A percentile compares a stretch with the other conserved stretches of the same genome.
Conservation (phyloP, 2,888 invertebrate species). For the Caenorhabditis drosophilae region DNA sequence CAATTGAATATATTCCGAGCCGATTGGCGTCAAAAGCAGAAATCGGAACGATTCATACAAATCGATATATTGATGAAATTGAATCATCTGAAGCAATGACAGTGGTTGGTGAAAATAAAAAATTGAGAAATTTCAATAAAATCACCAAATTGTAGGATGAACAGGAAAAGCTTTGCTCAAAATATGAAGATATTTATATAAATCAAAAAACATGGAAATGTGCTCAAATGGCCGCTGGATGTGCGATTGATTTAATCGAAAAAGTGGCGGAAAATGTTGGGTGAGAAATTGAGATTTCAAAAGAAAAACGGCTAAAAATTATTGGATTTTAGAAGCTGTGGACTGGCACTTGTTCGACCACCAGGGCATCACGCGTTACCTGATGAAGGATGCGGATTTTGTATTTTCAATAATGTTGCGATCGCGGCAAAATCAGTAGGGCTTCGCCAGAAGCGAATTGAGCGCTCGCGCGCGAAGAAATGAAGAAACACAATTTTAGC, state of each 20-base stretch:
- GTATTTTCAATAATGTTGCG: slow-evolving; percentile 97
- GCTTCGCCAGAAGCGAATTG: too few species aligned
- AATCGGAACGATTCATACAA: slow-evolving; percentile 43
- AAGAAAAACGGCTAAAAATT: too few species aligned
- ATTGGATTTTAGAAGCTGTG: slow-evolving; percentile 73
- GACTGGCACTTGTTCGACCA: slow-evolving; percentile 93
- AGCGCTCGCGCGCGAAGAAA: neutral
- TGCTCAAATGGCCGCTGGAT: slow-evolving; percentile 54
- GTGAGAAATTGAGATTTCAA: too few species aligned
- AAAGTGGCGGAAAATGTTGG: slow-evolving; percentile 22
- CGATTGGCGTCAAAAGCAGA: slow-evolving; percentile 41
- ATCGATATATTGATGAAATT: slow-evolving; percentile 46
- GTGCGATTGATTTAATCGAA: slow-evolving; percentile 44
- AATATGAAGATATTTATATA: slow-evolving; percentile 65
- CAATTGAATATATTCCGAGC: slow-evolving; percentile 20
- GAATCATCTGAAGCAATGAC: slow-evolving; percentile 32
- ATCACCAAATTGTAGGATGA: slow-evolving; percentile 7
- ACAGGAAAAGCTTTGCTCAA: slow-evolving; percentile 40
- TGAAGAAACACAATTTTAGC: slow-evolving; percentile 6
- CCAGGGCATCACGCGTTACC: slow-evolving; percentile 88
- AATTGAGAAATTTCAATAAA: neutral
- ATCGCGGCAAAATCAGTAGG: slow-evolving; percentile 79
- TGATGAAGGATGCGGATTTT: slow-evolving; percentile 82
- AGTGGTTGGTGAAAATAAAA: slow-evolving; percentile 9
- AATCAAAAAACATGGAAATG: slow-evolving; percentile 53